Percentiles rank a stretch among this genome's conserved stretches.
These are phyloP conservation scores for Luperina nickerlii DNA, from an alignment of 2,888 invertebrate species.

Conservation along the genomic window DNA sequence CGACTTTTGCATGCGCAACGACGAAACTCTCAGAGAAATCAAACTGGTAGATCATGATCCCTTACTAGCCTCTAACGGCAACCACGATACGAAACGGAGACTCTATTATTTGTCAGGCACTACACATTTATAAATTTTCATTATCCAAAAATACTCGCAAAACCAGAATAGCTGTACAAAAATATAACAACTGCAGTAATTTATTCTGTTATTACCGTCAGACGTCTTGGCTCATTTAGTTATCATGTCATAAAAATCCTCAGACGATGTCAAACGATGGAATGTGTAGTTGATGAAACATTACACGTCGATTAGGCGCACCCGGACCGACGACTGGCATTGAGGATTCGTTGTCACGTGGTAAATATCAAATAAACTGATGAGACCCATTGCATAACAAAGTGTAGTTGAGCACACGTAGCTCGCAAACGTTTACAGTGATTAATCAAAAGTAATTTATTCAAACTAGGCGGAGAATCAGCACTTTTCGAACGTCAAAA, in stretches of 20 bases:
- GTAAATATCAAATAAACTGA: constrained; percentile 29
- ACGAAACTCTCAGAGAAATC: background rate
- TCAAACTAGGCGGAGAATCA: too few relatives aligned
- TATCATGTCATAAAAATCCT: constrained; percentile 48
- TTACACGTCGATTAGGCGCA: constrained; percentile 45
- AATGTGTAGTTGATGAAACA: constrained; percentile 41
- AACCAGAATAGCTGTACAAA: constrained; percentile 35
- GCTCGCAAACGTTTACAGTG: background rate
- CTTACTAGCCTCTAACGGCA: background rate
- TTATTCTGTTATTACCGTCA: constrained; percentile 39
- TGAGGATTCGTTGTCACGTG: constrained; percentile 27
- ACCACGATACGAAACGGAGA: constrained; percentile 16
- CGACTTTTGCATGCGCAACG: too few relatives aligned
- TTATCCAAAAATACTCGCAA: constrained; percentile 38
- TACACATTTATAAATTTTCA: constrained; percentile 22
- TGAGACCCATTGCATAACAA: constrained; percentile 28
- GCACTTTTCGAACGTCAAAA: too few relatives aligned
- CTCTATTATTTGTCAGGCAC: constrained; percentile 18
- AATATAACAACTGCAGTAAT: constrained; percentile 32
- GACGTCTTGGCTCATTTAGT: constrained; percentile 53
- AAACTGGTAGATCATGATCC: background rate
- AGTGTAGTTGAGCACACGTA: constrained; percentile 14
- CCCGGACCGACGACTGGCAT: constrained; percentile 23
- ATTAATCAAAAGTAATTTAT: background rate
- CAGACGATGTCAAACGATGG: constrained; percentile 40